Conservation (phyloP, 2,113 vertebrate species). For the Halichoeres trimaculatus region DNA sequence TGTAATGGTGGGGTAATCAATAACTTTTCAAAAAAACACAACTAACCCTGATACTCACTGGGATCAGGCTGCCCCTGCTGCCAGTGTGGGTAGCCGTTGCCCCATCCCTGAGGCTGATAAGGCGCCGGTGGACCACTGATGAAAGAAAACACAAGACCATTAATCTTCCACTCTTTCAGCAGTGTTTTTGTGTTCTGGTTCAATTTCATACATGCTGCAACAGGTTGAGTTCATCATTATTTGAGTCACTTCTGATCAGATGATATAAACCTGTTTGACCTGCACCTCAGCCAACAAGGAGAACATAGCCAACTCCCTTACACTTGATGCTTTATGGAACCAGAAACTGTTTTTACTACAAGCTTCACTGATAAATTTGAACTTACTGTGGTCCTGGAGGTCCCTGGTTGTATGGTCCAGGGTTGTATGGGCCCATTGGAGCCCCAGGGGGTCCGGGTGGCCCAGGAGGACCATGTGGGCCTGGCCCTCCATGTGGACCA, state of each 20-base stretch:
- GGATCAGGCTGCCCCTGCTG: slow-evolving; percentile 97
- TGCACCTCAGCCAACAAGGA: no score
- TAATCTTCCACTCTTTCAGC: not conserved
- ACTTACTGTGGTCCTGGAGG: slow-evolving; percentile 98
- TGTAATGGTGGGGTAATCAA: no score
- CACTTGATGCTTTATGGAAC: no score
- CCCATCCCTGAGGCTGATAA: slow-evolving; percentile 97
- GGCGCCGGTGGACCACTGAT: slow-evolving; percentile 94
- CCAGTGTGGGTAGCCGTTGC: slow-evolving; percentile 97
- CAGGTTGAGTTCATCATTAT: no score
- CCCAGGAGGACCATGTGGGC: slow-evolving; percentile 92
- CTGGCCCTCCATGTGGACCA: slow-evolving; percentile 96
- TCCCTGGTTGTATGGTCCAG: slow-evolving; percentile 96
- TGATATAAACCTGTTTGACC: no score
- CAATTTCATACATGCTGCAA: no score
- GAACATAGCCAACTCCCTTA: no score
- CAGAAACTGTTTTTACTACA: no score
- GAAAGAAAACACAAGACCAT: slow-evolving; percentile 26
- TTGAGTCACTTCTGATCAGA: no score
- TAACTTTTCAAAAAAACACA: not conserved
- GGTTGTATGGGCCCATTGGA: slow-evolving; percentile 98
- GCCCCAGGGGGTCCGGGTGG: slow-evolving; percentile 92
- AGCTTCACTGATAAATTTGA: not conserved
- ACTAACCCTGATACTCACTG: slow-evolving; percentile 82
- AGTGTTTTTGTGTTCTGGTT: not conserved